phyloP scores from a whole-genome alignment of 2,888 invertebrate genomes.

The Lacanobia oleracea region DNA sequence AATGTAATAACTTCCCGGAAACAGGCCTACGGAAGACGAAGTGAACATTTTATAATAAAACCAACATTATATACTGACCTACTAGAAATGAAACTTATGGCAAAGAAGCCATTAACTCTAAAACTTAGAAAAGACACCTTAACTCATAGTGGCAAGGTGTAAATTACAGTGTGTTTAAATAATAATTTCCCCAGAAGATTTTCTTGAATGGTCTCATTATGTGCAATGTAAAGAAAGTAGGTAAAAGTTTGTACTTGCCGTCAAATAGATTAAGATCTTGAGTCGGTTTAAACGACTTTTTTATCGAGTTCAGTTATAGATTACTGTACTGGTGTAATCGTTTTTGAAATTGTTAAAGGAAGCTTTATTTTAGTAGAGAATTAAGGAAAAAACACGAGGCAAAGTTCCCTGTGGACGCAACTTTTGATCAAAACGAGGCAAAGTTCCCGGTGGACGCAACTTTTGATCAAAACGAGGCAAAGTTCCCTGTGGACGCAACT shows the following conservation, averaged over 20 bases:
- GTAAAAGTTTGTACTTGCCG: conserved; percentile 67
- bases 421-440: no score
- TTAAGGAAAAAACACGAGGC: neutral
- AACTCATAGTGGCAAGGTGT: conserved; percentile 49
- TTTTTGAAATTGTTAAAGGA: conserved; percentile 18
- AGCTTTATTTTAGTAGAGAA: conserved; percentile 9
- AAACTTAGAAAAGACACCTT: conserved; percentile 53
- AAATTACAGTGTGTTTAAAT: conserved; percentile 51
- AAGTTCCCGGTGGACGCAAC: no score
- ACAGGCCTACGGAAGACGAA: conserved; percentile 46
- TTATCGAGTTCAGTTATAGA: conserved; percentile 40
- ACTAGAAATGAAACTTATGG: conserved; percentile 69
- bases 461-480: no score
- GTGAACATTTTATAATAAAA: conserved; percentile 59
- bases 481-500: no score
- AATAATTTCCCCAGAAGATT: conserved; percentile 70
- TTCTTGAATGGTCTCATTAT: conserved; percentile 71
- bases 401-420: neutral
- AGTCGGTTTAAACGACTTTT: conserved; percentile 60
- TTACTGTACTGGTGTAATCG: conserved; percentile 20
- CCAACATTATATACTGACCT: conserved; percentile 66
- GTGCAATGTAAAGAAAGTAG: conserved; percentile 66
- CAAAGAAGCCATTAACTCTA: conserved; percentile 57
- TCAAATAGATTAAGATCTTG: conserved; percentile 67
- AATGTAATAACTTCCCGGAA: conserved; percentile 25